phyloP scores from a whole-genome alignment of 2,113 vertebrate species.

The Rynchops niger region DNA sequence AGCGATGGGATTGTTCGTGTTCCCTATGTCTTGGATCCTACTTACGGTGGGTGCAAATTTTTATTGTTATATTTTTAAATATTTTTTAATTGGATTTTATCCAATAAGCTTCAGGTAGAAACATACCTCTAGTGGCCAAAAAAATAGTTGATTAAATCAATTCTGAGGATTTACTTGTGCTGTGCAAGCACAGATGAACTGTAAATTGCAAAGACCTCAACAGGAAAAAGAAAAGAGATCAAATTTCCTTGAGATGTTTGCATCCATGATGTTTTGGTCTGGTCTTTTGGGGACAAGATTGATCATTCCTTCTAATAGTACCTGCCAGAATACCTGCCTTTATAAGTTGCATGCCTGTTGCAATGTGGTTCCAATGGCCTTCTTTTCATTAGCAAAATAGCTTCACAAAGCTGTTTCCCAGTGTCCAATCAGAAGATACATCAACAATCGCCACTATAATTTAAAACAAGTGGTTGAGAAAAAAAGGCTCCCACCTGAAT shows the following conservation, averaged over 20 bases:
- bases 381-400: not conserved
- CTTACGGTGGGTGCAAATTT: slow-evolving; percentile 73
- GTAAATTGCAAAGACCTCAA: not conserved
- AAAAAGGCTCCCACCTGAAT: not conserved
- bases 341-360: not conserved
- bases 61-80: not conserved
- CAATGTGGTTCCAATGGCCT: not conserved
- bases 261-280: not conserved
- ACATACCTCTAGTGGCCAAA: not conserved
- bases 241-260: not conserved
- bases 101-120: not conserved
- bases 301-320: not conserved
- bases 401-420: not conserved
- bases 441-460: not conserved
- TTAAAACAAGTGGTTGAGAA: not conserved
- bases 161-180: not conserved
- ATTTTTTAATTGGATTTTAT: not conserved
- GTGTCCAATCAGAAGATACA: not conserved
- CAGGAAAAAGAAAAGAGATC: not conserved
- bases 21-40: slow-evolving; percentile 77
- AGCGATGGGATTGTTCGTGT: slow-evolving; percentile 81
- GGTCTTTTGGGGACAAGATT: not conserved
- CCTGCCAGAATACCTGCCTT: not conserved
- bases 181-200: not conserved
- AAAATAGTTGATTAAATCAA: not conserved